Conservation (phyloP, 23 tunicate species). For the Clavelina lepadiformis region DNA sequence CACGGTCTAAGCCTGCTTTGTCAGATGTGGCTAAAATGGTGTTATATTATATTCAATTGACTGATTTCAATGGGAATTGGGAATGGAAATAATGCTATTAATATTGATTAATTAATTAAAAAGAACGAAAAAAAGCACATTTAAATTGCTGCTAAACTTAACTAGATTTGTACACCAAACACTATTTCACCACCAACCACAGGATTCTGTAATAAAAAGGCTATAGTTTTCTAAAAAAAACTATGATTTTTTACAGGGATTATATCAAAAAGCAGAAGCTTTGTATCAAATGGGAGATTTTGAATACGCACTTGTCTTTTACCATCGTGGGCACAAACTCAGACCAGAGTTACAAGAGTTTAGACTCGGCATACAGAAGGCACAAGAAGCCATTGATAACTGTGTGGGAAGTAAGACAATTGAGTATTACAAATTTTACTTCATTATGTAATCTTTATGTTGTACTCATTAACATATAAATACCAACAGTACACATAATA, state of each 20-base stretch:
- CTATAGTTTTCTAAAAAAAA: too few relatives aligned
- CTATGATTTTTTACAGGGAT: constrained; percentile 64
- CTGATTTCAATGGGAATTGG: too few relatives aligned
- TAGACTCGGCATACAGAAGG: constrained; percentile 96
- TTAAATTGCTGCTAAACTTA: too few relatives aligned
- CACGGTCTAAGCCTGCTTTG: too few relatives aligned
- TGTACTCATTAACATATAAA: neutral
- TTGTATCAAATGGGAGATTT: constrained; percentile 95
- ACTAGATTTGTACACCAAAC: too few relatives aligned
- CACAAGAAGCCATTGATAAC: constrained; percentile 94
- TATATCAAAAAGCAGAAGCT: constrained; percentile 96
- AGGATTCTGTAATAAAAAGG: too few relatives aligned
- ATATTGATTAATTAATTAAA: too few relatives aligned
- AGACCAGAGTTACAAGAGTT: constrained; percentile 96
- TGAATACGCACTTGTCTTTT: constrained; percentile 94
- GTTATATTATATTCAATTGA: too few relatives aligned
- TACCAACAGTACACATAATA: neutral
- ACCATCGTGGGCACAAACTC: constrained; percentile 92
- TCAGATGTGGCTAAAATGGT: too few relatives aligned
- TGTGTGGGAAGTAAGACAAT: constrained; percentile 89
- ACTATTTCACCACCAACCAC: too few relatives aligned
- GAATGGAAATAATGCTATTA: too few relatives aligned
- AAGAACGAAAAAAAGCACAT: too few relatives aligned
- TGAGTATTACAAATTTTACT: neutral
- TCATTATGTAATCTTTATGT: neutral